phyloP scores from a whole-genome alignment of 2,113 vertebrate species.

The Gallinago media region DNA sequence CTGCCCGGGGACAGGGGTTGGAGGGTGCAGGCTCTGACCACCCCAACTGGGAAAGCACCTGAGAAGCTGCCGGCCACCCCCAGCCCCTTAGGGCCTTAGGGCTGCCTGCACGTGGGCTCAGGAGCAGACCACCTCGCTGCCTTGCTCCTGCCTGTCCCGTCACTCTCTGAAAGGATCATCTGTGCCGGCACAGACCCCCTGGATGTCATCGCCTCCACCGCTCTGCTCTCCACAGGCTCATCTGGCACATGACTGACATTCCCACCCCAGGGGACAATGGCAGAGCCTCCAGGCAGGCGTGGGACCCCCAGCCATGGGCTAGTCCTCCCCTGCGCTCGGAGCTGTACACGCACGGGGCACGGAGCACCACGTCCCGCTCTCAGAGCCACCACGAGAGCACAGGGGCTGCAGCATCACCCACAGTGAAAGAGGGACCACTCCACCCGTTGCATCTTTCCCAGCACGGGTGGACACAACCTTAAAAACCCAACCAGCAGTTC shows the following conservation, averaged over 20 bases:
- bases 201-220: neutral
- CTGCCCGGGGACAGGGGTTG: neutral
- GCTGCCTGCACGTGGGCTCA: neutral
- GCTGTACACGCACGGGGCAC: neutral
- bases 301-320: neutral
- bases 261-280: neutral
- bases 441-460: neutral
- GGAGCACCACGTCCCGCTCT: neutral
- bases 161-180: neutral
- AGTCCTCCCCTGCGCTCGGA: rapidly evolving
- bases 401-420: neutral
- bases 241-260: neutral
- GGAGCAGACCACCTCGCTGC: neutral
- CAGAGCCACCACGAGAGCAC: neutral
- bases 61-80: neutral
- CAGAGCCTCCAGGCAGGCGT: neutral
- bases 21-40: neutral
- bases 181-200: neutral
- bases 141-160: neutral
- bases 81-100: rapidly evolving
- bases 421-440: neutral
- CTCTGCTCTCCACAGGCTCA: neutral
- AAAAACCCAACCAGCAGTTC: neutral
- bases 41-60: neutral
- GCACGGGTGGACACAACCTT: neutral